Evolutionary conservation across 2,888 invertebrate species (phyloP).

Genomic region (Xestobium rufovillosum): DNA sequence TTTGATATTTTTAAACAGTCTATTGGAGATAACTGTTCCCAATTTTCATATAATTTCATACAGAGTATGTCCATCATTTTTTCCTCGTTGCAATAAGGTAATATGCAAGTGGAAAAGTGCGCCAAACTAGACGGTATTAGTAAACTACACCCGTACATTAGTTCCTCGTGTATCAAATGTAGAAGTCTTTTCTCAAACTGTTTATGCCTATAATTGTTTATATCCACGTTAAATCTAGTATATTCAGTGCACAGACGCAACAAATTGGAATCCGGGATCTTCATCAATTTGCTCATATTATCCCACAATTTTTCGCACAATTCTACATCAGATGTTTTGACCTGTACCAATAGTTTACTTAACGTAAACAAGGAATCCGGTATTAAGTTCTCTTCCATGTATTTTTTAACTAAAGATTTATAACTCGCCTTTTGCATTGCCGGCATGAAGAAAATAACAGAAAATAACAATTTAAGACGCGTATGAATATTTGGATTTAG

Average conservation of each 20-base stretch:
- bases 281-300: slow-evolving; percentile 26
- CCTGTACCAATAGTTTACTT: slow-evolving; percentile 42
- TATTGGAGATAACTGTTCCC: slow-evolving; percentile 38
- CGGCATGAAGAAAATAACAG: slow-evolving; percentile 42
- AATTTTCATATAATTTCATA: slow-evolving; percentile 32
- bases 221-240: slow-evolving; percentile 48
- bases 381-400: slow-evolving; percentile 33
- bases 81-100: too few relatives aligned
- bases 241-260: slow-evolving; percentile 34
- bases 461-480: slow-evolving; percentile 41
- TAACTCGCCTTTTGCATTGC: slow-evolving; percentile 42
- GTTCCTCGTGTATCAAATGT: slow-evolving; percentile 37
- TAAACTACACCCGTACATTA: slow-evolving; percentile 36
- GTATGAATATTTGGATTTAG: slow-evolving; percentile 21
- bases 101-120: too few relatives aligned
- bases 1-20: slow-evolving; percentile 45
- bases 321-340: slow-evolving; percentile 44
- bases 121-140: too few relatives aligned
- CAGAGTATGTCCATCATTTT: too few relatives aligned
- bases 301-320: slow-evolving; percentile 47
- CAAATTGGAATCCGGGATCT: too few relatives aligned
- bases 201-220: slow-evolving; percentile 46
- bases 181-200: slow-evolving; percentile 43
- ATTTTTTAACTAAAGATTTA: slow-evolving; percentile 36
- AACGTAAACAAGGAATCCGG: slow-evolving; percentile 37